Evolutionary conservation across 2,113 vertebrate species (phyloP).

Genomic region (Nymphicus hollandicus): DNA sequence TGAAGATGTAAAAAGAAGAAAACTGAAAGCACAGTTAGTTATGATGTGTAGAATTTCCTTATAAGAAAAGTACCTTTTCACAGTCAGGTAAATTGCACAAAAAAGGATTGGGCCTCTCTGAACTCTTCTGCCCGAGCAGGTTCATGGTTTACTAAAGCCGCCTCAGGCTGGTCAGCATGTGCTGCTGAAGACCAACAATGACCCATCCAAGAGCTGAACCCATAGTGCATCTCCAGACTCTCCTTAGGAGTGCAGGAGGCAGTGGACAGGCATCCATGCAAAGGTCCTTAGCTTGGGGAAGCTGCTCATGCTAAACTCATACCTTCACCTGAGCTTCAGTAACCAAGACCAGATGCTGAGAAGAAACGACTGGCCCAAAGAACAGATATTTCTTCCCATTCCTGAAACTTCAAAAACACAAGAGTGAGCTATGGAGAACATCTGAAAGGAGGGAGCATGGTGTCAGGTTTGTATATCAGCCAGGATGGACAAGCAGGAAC

Average conservation of each 20-base stretch:
- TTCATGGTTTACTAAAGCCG: not conserved
- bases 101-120: not conserved
- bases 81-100: not conserved
- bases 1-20: not conserved
- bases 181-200: not conserved
- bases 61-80: not conserved
- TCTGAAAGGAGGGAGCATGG: not conserved
- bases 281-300: not conserved
- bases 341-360: not conserved
- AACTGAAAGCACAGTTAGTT: not conserved
- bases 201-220: not conserved
- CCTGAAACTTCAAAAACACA: not conserved
- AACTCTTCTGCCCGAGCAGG: not conserved
- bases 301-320: not conserved
- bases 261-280: rapidly evolving
- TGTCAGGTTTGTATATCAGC: not conserved
- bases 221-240: rapidly evolving
- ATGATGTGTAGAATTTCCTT: not conserved
- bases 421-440: not conserved
- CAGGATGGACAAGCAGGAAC: not conserved
- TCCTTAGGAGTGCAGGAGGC: not conserved
- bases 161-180: not conserved
- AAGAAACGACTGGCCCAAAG: not conserved
- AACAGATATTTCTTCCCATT: not conserved
- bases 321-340: not conserved